Evolutionary conservation across 2,797 vertebrate species (phyloP).

Genomic region (Pangasius mekongensis): DNA sequence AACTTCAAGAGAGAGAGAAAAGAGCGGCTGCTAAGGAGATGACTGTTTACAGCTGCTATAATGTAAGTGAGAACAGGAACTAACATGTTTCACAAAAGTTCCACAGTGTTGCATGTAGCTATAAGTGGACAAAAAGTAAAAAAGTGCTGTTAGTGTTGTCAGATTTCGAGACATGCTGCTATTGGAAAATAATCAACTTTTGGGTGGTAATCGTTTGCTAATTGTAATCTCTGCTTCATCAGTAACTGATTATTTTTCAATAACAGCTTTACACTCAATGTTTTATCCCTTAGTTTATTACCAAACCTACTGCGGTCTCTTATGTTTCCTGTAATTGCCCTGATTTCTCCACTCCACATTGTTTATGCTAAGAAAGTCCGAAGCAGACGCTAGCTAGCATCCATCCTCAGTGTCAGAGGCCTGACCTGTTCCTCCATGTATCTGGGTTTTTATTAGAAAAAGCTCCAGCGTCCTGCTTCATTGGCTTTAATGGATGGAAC

Average conservation of each 20-base stretch:
- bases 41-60: not conserved
- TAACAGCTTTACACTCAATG: not conserved
- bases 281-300: not conserved
- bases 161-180: too few species aligned
- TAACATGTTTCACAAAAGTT: not conserved
- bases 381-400: not conserved
- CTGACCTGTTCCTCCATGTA: conserved; percentile 1
- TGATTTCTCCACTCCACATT: not conserved
- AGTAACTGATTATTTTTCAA: not conserved
- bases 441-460: not conserved
- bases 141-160: not conserved
- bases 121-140: not conserved
- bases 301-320: not conserved
- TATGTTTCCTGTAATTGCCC: not conserved
- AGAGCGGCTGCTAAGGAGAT: not conserved
- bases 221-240: not conserved
- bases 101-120: not conserved
- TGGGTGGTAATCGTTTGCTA: not conserved
- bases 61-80: not conserved
- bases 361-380: not conserved
- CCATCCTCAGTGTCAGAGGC: not conserved
- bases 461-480: conserved; percentile 44
- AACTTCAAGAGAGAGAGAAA: too few species aligned
- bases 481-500: conserved; percentile 67
- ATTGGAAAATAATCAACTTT: not conserved